Conservation (phyloP, 2,113 vertebrate genomes). For the Prunella fulvescens region DNA sequence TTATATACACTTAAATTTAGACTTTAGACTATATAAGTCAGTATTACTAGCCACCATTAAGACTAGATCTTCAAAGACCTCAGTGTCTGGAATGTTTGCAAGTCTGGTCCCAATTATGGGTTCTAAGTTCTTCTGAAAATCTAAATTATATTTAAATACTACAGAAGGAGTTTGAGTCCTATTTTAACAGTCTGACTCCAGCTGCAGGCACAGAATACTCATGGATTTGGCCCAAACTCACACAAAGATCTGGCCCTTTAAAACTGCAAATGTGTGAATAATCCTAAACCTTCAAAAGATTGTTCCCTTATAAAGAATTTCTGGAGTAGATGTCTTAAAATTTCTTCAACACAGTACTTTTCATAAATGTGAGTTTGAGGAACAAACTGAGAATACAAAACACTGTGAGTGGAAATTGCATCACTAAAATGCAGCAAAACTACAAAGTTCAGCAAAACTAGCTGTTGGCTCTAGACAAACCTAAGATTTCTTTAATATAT, state of each 20-base stretch:
- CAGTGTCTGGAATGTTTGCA: slow-evolving; percentile 7
- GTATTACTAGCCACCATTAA: not conserved
- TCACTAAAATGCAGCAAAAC: not conserved
- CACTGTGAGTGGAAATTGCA: not conserved
- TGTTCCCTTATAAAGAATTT: not conserved
- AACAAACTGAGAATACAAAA: not conserved
- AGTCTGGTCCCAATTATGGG: slow-evolving; percentile 1
- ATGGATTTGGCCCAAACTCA: not conserved
- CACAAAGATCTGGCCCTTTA: not conserved
- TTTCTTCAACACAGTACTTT: not conserved
- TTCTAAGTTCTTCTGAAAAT: slow-evolving; percentile 38
- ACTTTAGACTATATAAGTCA: not conserved
- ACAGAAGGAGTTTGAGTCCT: not conserved
- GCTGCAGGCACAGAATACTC: not conserved
- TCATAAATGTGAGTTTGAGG: not conserved
- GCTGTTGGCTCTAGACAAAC: not conserved
- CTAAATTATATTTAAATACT: slow-evolving; percentile 16
- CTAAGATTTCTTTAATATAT: not conserved
- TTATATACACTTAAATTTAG: not conserved
- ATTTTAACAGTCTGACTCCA: not conserved
- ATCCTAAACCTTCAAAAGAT: not conserved
- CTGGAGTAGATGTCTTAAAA: not conserved
- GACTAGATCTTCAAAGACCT: not conserved
- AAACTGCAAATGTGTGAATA: not conserved
- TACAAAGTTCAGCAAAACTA: not conserved